Percentiles rank a stretch among this genome's conserved stretches.
Evolutionary conservation across 2,888 invertebrate species (phyloP).

Genomic region (Oeneis ivallda): DNA sequence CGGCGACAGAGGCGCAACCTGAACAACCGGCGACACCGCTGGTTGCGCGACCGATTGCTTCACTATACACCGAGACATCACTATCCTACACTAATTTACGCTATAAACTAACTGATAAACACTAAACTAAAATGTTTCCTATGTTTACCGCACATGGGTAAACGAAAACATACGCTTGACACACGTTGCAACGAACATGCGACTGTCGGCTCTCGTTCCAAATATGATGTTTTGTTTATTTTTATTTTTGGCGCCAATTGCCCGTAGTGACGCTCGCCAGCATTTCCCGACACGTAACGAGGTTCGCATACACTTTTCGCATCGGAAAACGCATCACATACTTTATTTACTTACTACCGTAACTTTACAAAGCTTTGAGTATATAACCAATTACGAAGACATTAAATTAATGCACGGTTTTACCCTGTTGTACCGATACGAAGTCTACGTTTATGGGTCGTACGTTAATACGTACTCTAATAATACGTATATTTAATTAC

Average conservation of each 20-base stretch:
- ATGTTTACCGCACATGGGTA: constrained; percentile 39
- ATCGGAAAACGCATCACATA: neutral
- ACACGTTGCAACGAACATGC: constrained; percentile 71
- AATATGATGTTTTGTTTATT: constrained; percentile 79
- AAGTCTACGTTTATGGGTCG: too few species aligned
- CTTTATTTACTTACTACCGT: too few species aligned
- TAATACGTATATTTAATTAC: too few species aligned
- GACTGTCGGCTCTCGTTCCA: constrained; percentile 75
- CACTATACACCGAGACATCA: constrained; percentile 76
- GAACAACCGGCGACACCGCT: constrained; percentile 47
- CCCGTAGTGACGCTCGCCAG: constrained; percentile 60
- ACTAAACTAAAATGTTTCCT: constrained; percentile 10
- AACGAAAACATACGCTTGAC: constrained; percentile 49
- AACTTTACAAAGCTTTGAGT: too few species aligned
- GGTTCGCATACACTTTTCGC: neutral
- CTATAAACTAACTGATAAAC: constrained; percentile 44
- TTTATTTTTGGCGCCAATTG: constrained; percentile 79
- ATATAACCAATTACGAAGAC: too few species aligned
- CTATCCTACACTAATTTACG: constrained; percentile 52
- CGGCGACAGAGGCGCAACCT: constrained; percentile 39
- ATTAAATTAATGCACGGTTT: too few species aligned
- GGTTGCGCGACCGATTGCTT: constrained; percentile 71
- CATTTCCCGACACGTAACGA: constrained; percentile 42
- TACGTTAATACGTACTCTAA: too few species aligned
- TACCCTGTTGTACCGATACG: too few species aligned